Evolutionary conservation across 2,888 invertebrate genomes (phyloP), one percentile per base, ranked within the genome.

Genomic region (Troides helena): DNA sequence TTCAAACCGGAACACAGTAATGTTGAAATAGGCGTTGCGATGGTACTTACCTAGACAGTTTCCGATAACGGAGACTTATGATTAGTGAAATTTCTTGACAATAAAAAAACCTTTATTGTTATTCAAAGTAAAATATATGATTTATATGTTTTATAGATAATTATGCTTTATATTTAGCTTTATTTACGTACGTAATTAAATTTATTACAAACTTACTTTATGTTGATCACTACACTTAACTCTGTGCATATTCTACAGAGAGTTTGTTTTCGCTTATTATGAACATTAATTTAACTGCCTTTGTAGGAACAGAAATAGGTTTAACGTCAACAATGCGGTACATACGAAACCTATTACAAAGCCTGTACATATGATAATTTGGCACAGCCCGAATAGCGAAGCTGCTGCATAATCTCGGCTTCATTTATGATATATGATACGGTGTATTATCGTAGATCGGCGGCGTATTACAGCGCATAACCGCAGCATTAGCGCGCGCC

Each of bases 401-500:
- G 62, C 69, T 65, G 62, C 69, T 66, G 69, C 69, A 69, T 69
- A 69, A 69, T 69, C 62, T 69, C 66, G 58, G 65, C 65, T 69
- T 69, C 69, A 65, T 69, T 58, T 69, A 69, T 69, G 69, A 68
- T 68, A 63, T 60, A 68, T 59, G 67, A 65, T 65, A 65, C 57
- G 68, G 39, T 62, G 71, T 65, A 68, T 60, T 71, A 68, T 43
- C 57, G 71, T 53, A 66, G 50, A 69, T 69, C 58, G 65, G 62
- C 39, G 58, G 46, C 36, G 62, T 68, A 69, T 61, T 66, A 75
- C 71, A 25, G 50, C 70, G 69, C 50, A 46, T 63, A 57, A 65
- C 72, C 72, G 72, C 74, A 75, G 70, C 70, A 74, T 74, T 73
- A 77, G 75, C 77, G 72, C 74, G 77, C 81, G 82, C 82, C 80